Evolutionary conservation across 2,888 invertebrate species (phyloP).

Genomic region (Drosophila nr. fundita): DNA sequence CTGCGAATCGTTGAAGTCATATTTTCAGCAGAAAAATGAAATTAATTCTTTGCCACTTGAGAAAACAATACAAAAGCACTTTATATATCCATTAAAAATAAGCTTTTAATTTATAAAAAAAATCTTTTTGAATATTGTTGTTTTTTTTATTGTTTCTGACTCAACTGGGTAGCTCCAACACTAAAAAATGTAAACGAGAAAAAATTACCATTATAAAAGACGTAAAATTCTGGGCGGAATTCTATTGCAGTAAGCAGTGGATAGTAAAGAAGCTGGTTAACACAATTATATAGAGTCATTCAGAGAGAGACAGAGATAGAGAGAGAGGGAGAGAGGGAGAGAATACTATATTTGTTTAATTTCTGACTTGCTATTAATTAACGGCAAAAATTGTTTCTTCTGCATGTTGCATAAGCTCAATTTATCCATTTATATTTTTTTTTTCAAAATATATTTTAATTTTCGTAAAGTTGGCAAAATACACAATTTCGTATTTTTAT

Average conservation of each 20-base stretch:
- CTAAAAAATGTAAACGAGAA: slow-evolving; percentile 6
- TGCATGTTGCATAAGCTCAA: too few species aligned
- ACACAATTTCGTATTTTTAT: background rate
- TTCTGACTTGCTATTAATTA: too few species aligned
- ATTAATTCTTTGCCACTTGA: background rate
- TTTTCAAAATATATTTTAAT: slow-evolving; percentile 20
- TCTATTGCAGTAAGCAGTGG: slow-evolving; percentile 18
- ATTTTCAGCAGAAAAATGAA: background rate
- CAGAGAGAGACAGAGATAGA: background rate
- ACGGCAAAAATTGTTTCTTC: too few species aligned
- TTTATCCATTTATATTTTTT: background rate
- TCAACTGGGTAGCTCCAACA: slow-evolving; percentile 1
- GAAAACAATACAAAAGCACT: background rate
- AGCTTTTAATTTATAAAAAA: background rate
- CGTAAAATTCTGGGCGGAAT: slow-evolving; percentile 37
- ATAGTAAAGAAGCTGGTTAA: background rate
- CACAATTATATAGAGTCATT: too few species aligned
- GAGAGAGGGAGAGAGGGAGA: too few species aligned
- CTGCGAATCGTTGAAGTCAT: background rate
- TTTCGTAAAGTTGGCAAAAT: background rate
- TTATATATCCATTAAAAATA: too few species aligned
- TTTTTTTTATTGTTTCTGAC: background rate
- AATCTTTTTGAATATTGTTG: background rate
- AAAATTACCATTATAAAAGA: slow-evolving; percentile 48
- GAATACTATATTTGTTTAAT: too few species aligned